Percentiles rank a stretch among this genome's conserved stretches.
These are phyloP conservation scores for Lasiommata megera DNA, from an alignment of 2,888 invertebrate genomes.

Conservation along the genomic window DNA sequence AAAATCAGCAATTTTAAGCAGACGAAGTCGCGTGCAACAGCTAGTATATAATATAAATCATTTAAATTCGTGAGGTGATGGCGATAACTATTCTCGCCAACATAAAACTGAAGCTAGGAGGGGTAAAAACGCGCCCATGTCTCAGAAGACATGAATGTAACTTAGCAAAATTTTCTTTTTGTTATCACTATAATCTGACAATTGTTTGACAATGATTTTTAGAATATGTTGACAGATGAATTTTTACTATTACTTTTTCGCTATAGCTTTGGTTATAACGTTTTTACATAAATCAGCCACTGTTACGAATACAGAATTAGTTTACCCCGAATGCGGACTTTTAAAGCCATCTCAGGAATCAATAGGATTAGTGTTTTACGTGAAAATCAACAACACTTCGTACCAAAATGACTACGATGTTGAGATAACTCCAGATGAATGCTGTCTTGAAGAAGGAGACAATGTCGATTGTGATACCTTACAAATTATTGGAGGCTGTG, in stretches of 20 bases:
- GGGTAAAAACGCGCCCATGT: too few relatives aligned
- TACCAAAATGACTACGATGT: conserved; percentile 44
- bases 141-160: too few relatives aligned
- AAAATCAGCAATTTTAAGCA: too few relatives aligned
- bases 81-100: too few relatives aligned
- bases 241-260: conserved; percentile 55
- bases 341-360: conserved; percentile 39
- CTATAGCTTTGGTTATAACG: conserved; percentile 44
- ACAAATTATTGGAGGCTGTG: conserved; percentile 48
- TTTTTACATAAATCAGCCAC: conserved; percentile 35
- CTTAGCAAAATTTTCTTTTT: too few relatives aligned
- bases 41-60: too few relatives aligned
- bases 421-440: conserved; percentile 52
- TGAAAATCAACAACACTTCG: conserved; percentile 53
- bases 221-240: conserved; percentile 48
- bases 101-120: too few relatives aligned
- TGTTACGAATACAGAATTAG: conserved; percentile 39
- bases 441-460: conserved; percentile 49
- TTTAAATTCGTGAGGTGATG: too few relatives aligned
- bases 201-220: not conserved
- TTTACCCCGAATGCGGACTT: conserved; percentile 42
- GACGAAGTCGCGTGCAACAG: too few relatives aligned
- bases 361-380: conserved; percentile 50
- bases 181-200: not conserved
- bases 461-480: conserved; percentile 50